Base-by-base conservation (phyloP, 30 jellyfish, hydroid and myxozoan genomes). In the Hydractinia symbiolongicarpus region DNA sequence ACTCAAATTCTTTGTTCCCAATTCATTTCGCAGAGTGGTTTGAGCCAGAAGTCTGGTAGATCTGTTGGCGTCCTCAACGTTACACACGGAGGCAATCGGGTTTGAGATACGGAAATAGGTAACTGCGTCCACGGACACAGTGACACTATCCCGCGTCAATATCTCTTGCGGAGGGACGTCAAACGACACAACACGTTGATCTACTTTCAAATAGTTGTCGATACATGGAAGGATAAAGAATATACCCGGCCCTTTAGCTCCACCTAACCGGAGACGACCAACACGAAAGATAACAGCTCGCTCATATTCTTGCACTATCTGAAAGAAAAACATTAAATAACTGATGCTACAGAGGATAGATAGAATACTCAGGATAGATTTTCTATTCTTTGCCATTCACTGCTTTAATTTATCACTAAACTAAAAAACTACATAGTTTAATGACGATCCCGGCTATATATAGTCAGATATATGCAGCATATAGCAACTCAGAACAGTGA, bases 131-230 rank as follows among this genome's bases (percentile, higher is more conserved):
- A 91, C 98, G 60, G 98, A 88, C 53, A 91, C 96, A 7, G 98
- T 91, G 60, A 91, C 98, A 79, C 98, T 91, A 91, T 91, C 98
- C 67, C 90, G 82, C 30, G 96, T 75, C 84, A 91, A 76, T 50
- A 91, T 91, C 87, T 91, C 98, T 73, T 91, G 98, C 4, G 98
- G 98, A 16, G 98, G 98, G 17, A 91, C 98, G 83, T 91, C 98
- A 55, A 91, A 91, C 17, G 98, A 91, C 6, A 91, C 96, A 52
- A 86, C 85, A 19, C 98, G 89, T 83, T 86, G 85, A 62, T 91
- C 98, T 17, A 86, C 91, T 67, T 91, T 91, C 81, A 87, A 79
- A 83, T 91, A 91, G 86, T 91, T 86, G 68, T 91, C 98, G 53
- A 91, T 84, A 68, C 98, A 91, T 13, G 98, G 98, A 50, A 91